A percentile compares a stretch with the other conserved stretches of the same genome.
These are phyloP conservation scores for Datnioides undecimradiatus DNA, from an alignment of 2,113 vertebrate species.

Conservation along the genomic window DNA sequence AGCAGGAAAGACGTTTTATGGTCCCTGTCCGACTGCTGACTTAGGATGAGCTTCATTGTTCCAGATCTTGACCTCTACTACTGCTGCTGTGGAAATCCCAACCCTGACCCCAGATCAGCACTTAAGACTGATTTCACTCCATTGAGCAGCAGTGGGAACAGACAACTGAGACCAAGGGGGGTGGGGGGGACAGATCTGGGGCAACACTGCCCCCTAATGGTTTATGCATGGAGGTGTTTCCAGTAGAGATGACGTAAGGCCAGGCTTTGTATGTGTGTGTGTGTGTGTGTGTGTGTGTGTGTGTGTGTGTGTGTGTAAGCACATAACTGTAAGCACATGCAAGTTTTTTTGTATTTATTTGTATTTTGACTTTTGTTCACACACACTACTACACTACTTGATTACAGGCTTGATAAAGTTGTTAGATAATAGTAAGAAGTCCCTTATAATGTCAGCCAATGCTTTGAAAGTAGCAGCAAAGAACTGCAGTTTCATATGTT, in stretches of 20 bases:
- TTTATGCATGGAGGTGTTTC: not conserved
- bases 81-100: constrained; percentile 65
- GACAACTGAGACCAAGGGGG: not conserved
- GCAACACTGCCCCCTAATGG: constrained; percentile 78
- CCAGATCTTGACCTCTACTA: constrained; percentile 58
- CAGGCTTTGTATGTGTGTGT: not conserved
- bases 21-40: constrained; percentile 64
- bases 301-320: not conserved
- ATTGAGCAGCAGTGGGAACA: constrained; percentile 29
- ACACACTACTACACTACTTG: no score
- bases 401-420: not conserved
- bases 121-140: constrained; percentile 58
- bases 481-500: not conserved
- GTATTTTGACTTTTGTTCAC: not conserved
- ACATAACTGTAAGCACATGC: not conserved
- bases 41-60: constrained; percentile 46
- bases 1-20: constrained; percentile 62
- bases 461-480: not conserved
- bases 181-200: constrained; percentile 27
- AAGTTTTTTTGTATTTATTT: not conserved
- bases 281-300: not conserved
- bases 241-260: constrained; percentile 59
- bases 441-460: not conserved
- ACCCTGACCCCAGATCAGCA: constrained; percentile 71
- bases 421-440: not conserved